Conservation (phyloP, 2,113 vertebrate species). For the Plectropomus leopardus region DNA sequence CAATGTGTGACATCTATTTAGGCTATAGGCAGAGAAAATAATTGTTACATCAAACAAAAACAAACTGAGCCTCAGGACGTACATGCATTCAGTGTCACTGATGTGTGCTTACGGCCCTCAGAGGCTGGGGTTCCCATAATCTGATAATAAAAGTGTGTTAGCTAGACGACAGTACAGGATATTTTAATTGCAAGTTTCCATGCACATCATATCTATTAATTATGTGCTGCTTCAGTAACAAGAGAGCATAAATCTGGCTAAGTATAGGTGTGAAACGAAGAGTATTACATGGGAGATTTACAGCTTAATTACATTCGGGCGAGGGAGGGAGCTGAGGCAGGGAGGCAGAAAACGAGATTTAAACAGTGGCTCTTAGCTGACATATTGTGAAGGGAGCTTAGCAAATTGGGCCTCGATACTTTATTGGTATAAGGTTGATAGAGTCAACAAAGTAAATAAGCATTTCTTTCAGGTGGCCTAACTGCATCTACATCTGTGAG, state of each 20-base stretch:
- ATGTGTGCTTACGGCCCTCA: slow-evolving; percentile 19
- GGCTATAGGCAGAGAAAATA: no score
- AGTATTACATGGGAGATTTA: slow-evolving; percentile 69
- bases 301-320: slow-evolving; percentile 67
- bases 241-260: slow-evolving; percentile 62
- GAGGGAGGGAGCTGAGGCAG: slow-evolving; percentile 39
- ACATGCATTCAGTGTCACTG: slow-evolving; percentile 11
- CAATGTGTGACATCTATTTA: no score
- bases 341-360: slow-evolving; percentile 47
- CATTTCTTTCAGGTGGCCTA: neutral
- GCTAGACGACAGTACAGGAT: slow-evolving; percentile 26
- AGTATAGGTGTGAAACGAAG: slow-evolving; percentile 71
- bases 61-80: slow-evolving; percentile 3
- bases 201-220: slow-evolving; percentile 70
- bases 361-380: slow-evolving; percentile 37
- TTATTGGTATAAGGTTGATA: slow-evolving; percentile 2
- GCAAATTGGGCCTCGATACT: slow-evolving; percentile 18
- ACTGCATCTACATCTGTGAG: neutral
- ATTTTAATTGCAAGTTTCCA: slow-evolving; percentile 65
- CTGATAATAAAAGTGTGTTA: slow-evolving; percentile 54
- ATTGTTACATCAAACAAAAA: neutral
- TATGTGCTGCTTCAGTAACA: slow-evolving; percentile 66
- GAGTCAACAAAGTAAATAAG: slow-evolving; percentile 6
- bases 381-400: neutral
- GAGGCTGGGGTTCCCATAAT: slow-evolving; percentile 35